phyloP scores from a whole-genome alignment of 2,888 invertebrate genomes.

The Hirtodrosophila histrioides region DNA sequence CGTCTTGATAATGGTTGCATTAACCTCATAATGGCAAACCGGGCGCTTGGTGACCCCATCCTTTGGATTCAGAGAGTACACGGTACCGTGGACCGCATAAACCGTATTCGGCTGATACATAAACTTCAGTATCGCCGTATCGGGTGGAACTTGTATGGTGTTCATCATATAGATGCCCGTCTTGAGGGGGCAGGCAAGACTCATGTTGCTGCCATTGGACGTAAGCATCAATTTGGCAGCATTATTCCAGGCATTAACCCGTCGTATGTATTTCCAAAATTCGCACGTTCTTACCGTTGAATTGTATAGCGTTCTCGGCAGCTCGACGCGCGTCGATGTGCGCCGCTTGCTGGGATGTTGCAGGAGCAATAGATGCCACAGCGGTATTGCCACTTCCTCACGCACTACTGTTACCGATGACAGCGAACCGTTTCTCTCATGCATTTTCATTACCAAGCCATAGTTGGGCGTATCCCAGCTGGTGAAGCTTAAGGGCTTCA shows the following conservation, averaged over 20 bases:
- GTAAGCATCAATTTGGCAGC: conserved; percentile 61
- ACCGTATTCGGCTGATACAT: conserved; percentile 76
- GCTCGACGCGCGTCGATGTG: conserved; percentile 15
- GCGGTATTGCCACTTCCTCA: conserved; percentile 65
- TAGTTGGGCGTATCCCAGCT: conserved; percentile 68
- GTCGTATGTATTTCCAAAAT: conserved; percentile 68
- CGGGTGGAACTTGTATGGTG: conserved; percentile 71
- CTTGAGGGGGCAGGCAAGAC: conserved; percentile 72
- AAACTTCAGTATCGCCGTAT: conserved; percentile 69
- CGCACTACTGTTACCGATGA: conserved; percentile 68
- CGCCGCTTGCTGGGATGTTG: conserved; percentile 56
- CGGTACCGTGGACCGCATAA: conserved; percentile 67
- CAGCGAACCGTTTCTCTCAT: conserved; percentile 64
- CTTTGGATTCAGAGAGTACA: conserved; percentile 55
- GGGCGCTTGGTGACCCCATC: conserved; percentile 44
- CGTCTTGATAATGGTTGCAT: conserved; percentile 72
- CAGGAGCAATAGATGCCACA: conserved; percentile 68
- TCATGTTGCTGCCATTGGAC: conserved; percentile 71
- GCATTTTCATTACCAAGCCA: conserved; percentile 51
- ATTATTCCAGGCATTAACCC: conserved; percentile 68
- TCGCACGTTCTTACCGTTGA: conserved; percentile 70
- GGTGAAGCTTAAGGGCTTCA: conserved; percentile 59
- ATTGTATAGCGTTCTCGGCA: conserved; percentile 67
- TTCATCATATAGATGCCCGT: conserved; percentile 69
- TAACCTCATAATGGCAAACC: conserved; percentile 71